Percentiles rank a stretch among this genome's conserved stretches.
Evolutionary conservation across 92 coral and sea anemone species (phyloP).

Genomic region (Porites cylindrica): DNA sequence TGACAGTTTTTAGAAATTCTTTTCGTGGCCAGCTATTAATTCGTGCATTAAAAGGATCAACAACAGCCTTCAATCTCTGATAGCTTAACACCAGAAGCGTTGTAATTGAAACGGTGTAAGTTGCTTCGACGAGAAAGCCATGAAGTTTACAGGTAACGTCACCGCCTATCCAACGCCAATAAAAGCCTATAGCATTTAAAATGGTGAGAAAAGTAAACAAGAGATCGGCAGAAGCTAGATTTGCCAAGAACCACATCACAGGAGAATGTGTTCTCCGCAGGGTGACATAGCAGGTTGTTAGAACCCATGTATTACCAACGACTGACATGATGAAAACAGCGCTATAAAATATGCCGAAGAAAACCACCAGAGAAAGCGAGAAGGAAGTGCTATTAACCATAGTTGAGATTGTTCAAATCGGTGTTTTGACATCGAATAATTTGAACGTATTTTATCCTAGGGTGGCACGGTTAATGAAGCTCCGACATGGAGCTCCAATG

Average conservation of each 20-base stretch:
- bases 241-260: slow-evolving; percentile 43
- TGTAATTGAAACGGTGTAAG: slow-evolving; percentile 49
- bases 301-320: slow-evolving; percentile 44
- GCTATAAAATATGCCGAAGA: slow-evolving; percentile 4
- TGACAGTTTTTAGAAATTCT: neutral
- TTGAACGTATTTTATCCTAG: neutral
- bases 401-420: neutral
- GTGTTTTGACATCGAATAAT: neutral
- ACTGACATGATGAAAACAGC: slow-evolving; percentile 36
- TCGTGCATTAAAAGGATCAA: slow-evolving; percentile 35
- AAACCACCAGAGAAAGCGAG: neutral
- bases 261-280: slow-evolving; percentile 9
- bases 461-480: neutral
- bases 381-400: slow-evolving; percentile 11
- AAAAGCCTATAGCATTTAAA: slow-evolving; percentile 15
- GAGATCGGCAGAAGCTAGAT: slow-evolving; percentile 57
- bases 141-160: slow-evolving; percentile 48
- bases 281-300: slow-evolving; percentile 28
- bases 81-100: slow-evolving; percentile 46
- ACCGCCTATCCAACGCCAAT: slow-evolving; percentile 51
- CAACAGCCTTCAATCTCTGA: slow-evolving; percentile 33
- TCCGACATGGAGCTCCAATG: no score
- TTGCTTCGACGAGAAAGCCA: slow-evolving; percentile 55
- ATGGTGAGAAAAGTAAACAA: slow-evolving; percentile 43
- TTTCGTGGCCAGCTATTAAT: neutral